Evolutionary conservation across 2,113 vertebrate species (phyloP), one percentile per base, ranked within the genome.

Genomic region (Saiga tatarica): DNA sequence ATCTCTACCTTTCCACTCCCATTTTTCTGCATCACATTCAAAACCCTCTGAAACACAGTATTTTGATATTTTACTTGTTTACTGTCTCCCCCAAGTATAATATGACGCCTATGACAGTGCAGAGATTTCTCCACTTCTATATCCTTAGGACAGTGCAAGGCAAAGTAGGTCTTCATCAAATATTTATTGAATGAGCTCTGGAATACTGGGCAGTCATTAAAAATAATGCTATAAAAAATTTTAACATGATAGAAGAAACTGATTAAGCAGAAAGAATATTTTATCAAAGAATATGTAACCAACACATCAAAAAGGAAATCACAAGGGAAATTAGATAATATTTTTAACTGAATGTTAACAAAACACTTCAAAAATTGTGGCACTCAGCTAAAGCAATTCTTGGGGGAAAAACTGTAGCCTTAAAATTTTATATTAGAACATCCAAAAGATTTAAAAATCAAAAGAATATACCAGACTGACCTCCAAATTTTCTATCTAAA

Each of bases 291-390:
- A 84, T 78, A 76, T 17, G 8, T 53, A 93, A 81, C 21, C 67
- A 57, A 86, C 1, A 23, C 13, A 42, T 89, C 71, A 89, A 64
- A 95, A 57, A 96, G 79, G 11, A 91, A 91, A 92, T 59, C 55
- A 71, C 39, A 94, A 26, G 15, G 19, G 23, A 89, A 89, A 85
- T 50, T 5, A 79, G 25, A 67, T 16, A 45, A 3, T 71, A 87
- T 74, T 97, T 94, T 86, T 62, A 93, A 91, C 8, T 59, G 23
- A 74, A 96, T 82, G 39, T 26, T 91, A 90, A 89, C 26, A 59
- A 96, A 92, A 47, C 4, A 79, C 42, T 47, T 78, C 33, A 86
- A 59, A 84, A 89, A 60, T 7, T 82, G 47, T 87, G 19, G n/a
- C 33, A n/a, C 57, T 79, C 82, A 42, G 55, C 52, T 96, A 94